Evolutionary conservation across 2,113 vertebrate species (phyloP).

Genomic region (Oceanites oceanicus): DNA sequence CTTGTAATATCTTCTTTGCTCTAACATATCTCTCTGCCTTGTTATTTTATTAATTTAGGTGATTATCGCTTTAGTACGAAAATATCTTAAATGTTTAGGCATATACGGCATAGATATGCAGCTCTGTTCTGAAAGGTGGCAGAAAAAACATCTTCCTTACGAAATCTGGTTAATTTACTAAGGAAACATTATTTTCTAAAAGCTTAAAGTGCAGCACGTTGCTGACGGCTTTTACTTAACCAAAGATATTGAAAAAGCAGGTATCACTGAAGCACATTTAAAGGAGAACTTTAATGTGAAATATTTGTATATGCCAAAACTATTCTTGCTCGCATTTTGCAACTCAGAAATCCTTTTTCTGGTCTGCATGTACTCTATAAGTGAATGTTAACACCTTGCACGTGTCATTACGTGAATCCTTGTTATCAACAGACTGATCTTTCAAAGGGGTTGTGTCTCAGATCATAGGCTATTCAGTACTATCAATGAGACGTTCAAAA

Average conservation of each 20-base stretch:
- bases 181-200: background rate
- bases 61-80: background rate
- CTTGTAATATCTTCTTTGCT: background rate
- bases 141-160: background rate
- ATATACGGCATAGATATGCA: background rate
- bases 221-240: background rate
- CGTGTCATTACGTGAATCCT: background rate
- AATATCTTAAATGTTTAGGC: background rate
- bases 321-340: background rate
- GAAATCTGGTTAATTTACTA: background rate
- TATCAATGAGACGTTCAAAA: background rate
- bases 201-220: background rate
- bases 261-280: background rate
- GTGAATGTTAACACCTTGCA: background rate
- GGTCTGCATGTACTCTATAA: background rate
- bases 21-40: background rate
- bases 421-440: background rate
- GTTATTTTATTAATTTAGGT: background rate
- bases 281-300: background rate
- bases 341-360: background rate
- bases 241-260: background rate
- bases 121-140: background rate
- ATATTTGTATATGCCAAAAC: background rate
- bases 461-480: background rate
- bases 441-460: background rate